Evolutionary conservation across 2,888 invertebrate genomes (phyloP).

Genomic region (Eulithis prunata): DNA sequence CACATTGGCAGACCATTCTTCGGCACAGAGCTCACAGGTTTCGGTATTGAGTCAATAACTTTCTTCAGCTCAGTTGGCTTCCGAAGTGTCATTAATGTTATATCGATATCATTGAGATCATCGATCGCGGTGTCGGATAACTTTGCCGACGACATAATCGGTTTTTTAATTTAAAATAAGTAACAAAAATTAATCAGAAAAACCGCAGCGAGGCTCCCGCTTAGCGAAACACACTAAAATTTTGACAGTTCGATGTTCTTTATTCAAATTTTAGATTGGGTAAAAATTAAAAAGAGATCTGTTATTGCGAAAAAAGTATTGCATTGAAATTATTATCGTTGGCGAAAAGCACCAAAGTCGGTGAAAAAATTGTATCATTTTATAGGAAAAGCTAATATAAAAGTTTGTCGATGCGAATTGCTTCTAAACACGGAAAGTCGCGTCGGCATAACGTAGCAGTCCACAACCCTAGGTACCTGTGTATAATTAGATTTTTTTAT

Average conservation of each 20-base stretch:
- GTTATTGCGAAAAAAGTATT: constrained; percentile 23
- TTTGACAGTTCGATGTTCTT: constrained; percentile 57
- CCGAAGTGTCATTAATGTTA: constrained; percentile 70
- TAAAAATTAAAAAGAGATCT: constrained; percentile 17
- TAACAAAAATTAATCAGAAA: constrained; percentile 45
- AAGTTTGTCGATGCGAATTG: constrained; percentile 39
- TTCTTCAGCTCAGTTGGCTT: constrained; percentile 77
- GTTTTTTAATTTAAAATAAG: constrained; percentile 37
- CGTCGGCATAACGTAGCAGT: constrained; percentile 26
- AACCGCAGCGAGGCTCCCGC: constrained; percentile 44
- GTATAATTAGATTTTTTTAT: too few relatives aligned
- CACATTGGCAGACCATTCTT: constrained; percentile 81
- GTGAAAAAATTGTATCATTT: constrained; percentile 19
- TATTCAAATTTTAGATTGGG: constrained; percentile 45
- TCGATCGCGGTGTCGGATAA: constrained; percentile 54
- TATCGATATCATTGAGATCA: constrained; percentile 60
- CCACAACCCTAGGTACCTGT: constrained; percentile 25
- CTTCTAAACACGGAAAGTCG: constrained; percentile 39
- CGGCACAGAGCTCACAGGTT: constrained; percentile 74
- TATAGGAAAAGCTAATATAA: constrained; percentile 29
- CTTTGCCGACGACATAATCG: constrained; percentile 53
- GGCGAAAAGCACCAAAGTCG: constrained; percentile 7
- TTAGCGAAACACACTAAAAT: constrained; percentile 51
- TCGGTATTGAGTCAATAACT: constrained; percentile 76
- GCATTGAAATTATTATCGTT: constrained; percentile 12